Evolutionary conservation across 2,797 vertebrate genomes (phyloP), one percentile per base, ranked within the genome.

Genomic region (Protosalanx chinensis): DNA sequence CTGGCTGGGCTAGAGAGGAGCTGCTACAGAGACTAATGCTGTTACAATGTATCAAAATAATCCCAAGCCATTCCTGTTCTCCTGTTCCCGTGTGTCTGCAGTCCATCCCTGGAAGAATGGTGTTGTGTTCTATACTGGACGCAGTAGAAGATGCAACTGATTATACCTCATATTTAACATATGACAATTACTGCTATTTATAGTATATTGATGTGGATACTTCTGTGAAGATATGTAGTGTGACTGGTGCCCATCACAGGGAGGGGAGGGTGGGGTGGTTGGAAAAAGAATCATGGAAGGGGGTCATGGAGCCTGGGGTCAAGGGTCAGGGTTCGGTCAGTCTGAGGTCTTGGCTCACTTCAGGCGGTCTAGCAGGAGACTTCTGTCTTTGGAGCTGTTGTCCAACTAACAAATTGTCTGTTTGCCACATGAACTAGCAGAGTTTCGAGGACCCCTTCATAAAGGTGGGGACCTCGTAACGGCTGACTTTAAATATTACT

Each of bases 161-260:
- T 72, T 77, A 77, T 88, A 87, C 86, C 89, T 89, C 86, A 82
- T 81, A 75, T 67, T 76, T 82, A 79, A 77, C 74, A 83, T 66
- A 71, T 62, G 68, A 78, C 79, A 84, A 80, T 75, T 76, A 72
- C 82, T 60, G 46, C 62, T 78, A 4, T 79, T 69, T 66, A 53
- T 69, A 71, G 71, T 74, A 32, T 68, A 71, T 78, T 71, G n/a
- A 71, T 67, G 71, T 77, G 80, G 77, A 74, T 73, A 64, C 62
- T 71, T 69, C 64, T 70, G 57, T 57, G 33, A 66, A 71, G 63
- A 66, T 35, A 58, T 7, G 62, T 23, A 68, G 32, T 57, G 53
- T 57, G 30, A 18, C 59, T 72, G 71, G 51, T 56, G 51, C 4
- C 2, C 41, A 46, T 46, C 41, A 46, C 41, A 12, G 41, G 41